Evolutionary conservation across 2,113 vertebrate genomes (phyloP), one percentile per base, ranked within the genome.

Genomic region (Todiramphus saurophagus): DNA sequence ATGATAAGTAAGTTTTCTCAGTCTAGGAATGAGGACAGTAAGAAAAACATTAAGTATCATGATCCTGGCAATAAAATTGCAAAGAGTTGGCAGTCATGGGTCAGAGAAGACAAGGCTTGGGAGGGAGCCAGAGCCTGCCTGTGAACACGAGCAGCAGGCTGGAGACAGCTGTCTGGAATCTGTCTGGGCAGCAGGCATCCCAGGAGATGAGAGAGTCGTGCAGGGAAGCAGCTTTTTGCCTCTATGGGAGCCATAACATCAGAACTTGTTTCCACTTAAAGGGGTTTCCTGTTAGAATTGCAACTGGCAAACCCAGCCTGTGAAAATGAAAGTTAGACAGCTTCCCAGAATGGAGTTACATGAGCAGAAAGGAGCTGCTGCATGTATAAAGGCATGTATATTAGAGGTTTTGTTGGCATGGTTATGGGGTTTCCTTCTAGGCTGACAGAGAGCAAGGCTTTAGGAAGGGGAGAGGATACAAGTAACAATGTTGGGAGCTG

Each of bases 151-250:
- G 96, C 95, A 91, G 89, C 92, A 94, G 96, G 91, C 95, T 96
- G 95, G 86, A 97, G 96, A 94, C 96, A 96, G 96, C 89, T 97
- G 95, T 93, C 95, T 96, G 95, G 91, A 89, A 91, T 94, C 91
- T 89, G 90, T 97, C 96, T 97, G 89, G 92, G 94, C 95, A 94
- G 94, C 95, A 91, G 62, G 91, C 92, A 96, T 74, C 83, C 86
- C 77, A 91, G 90, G 90, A 96, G 95, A 95, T 83, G 92, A 91
- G 95, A 48, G 87, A 79, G 17, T 83, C 89, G n/a, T 62, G 90
- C 89, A 87, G 83, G 50, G 96, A 95, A 95, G 90, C 94, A 91
- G 96, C 86, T 87, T 95, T 94, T 67, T 91, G 62, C 95, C 94
- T 89, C 70, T 84, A 2, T 76, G 87, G 91, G 86, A 93, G 90